phyloP scores from a whole-genome alignment of 2,113 vertebrate genomes.

The Seriola quinqueradiata region DNA sequence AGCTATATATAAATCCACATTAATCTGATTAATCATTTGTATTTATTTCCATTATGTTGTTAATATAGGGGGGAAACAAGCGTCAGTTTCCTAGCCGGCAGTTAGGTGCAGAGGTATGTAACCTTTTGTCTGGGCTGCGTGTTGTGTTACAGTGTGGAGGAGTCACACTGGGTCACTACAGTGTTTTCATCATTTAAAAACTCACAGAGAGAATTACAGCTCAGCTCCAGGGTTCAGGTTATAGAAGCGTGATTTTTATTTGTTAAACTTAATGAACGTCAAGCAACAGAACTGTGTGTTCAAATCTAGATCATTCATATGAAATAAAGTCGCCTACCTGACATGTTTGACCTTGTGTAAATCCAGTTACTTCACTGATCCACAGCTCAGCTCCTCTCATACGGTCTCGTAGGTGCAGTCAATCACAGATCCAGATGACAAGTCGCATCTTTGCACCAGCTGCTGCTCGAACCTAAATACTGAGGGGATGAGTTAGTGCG shows the following conservation, averaged over 20 bases:
- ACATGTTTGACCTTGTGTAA: slow-evolving; percentile 40
- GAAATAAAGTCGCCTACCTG: slow-evolving; percentile 50
- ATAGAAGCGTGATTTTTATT: not conserved
- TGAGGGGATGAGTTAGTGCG: not conserved
- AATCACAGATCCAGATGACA: not conserved
- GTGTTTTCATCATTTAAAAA: not conserved
- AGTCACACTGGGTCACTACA: not conserved
- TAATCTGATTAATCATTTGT: too few relatives aligned
- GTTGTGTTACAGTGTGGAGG: not conserved
- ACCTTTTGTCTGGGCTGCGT: slow-evolving; percentile 27
- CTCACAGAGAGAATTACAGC: not conserved
- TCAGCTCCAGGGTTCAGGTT: not conserved
- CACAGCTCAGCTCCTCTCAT: not conserved
- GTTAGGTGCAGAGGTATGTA: not conserved
- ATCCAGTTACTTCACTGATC: not conserved
- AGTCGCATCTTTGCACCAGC: not conserved
- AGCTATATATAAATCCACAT: too few relatives aligned
- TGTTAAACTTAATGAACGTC: not conserved
- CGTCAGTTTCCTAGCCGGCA: not conserved
- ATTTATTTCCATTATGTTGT: not conserved
- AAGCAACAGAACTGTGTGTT: not conserved
- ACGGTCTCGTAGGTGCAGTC: not conserved
- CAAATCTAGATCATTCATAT: not conserved
- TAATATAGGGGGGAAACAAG: not conserved
- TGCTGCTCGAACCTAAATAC: not conserved